These are phyloP conservation scores for Cheilosia vulpina DNA, from an alignment of 2,888 invertebrate species.

Conservation along the genomic window DNA sequence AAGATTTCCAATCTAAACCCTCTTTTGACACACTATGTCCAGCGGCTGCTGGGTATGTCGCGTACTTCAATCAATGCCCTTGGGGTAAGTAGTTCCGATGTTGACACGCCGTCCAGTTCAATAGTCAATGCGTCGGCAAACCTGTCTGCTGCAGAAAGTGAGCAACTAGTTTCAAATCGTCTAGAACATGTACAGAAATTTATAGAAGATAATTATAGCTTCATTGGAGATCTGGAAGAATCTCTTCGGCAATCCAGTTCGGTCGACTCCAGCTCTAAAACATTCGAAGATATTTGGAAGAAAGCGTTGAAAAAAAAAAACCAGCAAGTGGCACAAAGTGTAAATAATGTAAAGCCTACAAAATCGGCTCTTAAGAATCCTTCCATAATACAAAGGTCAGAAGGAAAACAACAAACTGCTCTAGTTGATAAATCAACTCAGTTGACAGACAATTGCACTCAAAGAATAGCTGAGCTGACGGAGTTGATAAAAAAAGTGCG, in stretches of 20 bases:
- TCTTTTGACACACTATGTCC: slow-evolving; percentile 83
- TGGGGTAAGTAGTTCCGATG: slow-evolving; percentile 83
- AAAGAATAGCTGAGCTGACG: slow-evolving; percentile 85
- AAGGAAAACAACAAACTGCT: slow-evolving; percentile 6
- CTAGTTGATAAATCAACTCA: slow-evolving; percentile 83
- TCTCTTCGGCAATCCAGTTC: slow-evolving; percentile 77
- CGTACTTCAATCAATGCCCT: slow-evolving; percentile 84
- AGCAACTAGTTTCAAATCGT: slow-evolving; percentile 75
- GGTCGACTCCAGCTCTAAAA: slow-evolving; percentile 76
- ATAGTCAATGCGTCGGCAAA: slow-evolving; percentile 83
- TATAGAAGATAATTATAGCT: slow-evolving; percentile 81
- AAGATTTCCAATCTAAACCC: slow-evolving; percentile 79
- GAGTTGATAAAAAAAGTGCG: slow-evolving; percentile 86
- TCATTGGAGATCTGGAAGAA: slow-evolving; percentile 81
- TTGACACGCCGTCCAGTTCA: slow-evolving; percentile 84
- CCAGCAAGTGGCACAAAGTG: neutral
- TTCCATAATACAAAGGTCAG: neutral
- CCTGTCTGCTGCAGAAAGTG: slow-evolving; percentile 75
- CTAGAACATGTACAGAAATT: slow-evolving; percentile 80
- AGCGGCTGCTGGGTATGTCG: slow-evolving; percentile 85
- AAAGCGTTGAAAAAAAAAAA: slow-evolving; percentile 71
- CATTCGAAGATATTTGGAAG: slow-evolving; percentile 79
- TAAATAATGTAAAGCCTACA: neutral
- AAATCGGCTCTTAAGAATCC: slow-evolving; percentile 23
- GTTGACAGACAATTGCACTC: slow-evolving; percentile 85